These are phyloP conservation scores for Brachionus rubens DNA, from an alignment of 1,140 invertebrate genomes.

Conservation along the genomic window DNA sequence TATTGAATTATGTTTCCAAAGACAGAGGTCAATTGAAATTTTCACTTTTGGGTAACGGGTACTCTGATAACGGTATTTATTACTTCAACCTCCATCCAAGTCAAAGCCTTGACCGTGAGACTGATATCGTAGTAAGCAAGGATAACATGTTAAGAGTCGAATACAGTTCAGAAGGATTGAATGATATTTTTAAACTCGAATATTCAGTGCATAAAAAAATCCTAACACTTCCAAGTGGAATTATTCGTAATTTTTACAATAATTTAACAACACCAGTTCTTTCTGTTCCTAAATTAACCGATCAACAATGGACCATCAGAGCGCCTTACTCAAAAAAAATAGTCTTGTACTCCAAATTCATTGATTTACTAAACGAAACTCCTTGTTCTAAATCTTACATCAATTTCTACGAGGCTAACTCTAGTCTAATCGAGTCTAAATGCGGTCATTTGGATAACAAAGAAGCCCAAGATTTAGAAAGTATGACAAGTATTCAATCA, in stretches of 20 bases:
- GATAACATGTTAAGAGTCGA: conserved; percentile 31
- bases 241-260: conserved; percentile 1
- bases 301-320: conserved; percentile 27
- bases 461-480: not conserved
- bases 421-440: conserved; percentile 2
- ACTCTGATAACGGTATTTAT: conserved; percentile 23
- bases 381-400: conserved; percentile 16
- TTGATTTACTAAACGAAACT: conserved; percentile 27
- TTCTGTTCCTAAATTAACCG: conserved; percentile 29
- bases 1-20: not conserved
- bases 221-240: not conserved
- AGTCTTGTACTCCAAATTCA: not conserved
- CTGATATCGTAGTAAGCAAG: not conserved
- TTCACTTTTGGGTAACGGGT: not conserved
- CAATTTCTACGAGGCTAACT: conserved; percentile 25
- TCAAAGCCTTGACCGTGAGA: not conserved
- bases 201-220: not conserved
- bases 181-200: conserved; percentile 2
- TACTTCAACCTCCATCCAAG: not conserved
- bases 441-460: conserved; percentile 31
- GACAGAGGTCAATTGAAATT: conserved; percentile 19
- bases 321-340: conserved; percentile 40
- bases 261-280: not conserved
- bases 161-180: not conserved
- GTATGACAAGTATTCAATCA: not conserved